Percentiles rank a stretch among this genome's conserved stretches.
Conservation (phyloP, 2,113 vertebrate genomes). For the Pheucticus melanocephalus region DNA sequence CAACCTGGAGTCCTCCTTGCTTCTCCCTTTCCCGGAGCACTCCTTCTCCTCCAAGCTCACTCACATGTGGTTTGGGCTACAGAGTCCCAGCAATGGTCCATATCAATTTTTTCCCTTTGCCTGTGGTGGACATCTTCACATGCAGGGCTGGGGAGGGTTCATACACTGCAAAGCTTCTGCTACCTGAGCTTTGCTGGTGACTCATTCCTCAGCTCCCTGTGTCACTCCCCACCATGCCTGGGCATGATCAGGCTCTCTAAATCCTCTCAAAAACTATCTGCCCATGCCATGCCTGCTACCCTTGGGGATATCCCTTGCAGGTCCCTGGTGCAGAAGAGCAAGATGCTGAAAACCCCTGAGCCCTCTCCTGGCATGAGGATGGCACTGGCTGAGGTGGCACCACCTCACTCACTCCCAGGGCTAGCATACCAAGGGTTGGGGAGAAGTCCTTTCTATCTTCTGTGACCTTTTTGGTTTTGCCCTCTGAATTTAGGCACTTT, state of each 20-base stretch:
- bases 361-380: not conserved
- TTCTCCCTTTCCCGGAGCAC: not conserved
- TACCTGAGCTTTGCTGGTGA: not conserved
- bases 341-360: not conserved
- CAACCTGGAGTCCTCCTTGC: not conserved
- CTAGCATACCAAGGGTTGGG: not conserved
- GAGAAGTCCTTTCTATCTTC: not conserved
- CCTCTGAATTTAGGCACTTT: not conserved
- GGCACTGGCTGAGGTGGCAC: not conserved
- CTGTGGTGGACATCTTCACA: accelerated
- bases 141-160: accelerated
- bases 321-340: not conserved
- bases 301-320: not conserved
- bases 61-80: not conserved
- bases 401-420: not conserved
- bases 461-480: not conserved
- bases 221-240: not conserved
- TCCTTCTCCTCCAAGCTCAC: not conserved
- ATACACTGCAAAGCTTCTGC: not conserved
- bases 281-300: not conserved
- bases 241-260: not conserved
- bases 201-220: not conserved
- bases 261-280: not conserved
- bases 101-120: not conserved
- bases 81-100: not conserved